Conservation (phyloP, 2,888 invertebrate genomes). For the Thalpophila matura region DNA sequence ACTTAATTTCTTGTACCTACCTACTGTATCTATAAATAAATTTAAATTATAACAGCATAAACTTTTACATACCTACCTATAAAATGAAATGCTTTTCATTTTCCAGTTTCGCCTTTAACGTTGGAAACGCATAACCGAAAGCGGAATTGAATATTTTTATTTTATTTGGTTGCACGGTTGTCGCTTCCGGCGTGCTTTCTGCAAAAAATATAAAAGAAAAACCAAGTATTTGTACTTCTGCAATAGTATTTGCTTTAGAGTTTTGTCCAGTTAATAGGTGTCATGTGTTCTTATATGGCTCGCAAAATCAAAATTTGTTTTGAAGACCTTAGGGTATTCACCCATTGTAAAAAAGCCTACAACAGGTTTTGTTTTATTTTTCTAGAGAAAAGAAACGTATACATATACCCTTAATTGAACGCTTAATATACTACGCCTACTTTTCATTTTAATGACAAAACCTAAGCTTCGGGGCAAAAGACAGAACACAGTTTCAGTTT, state of each 20-base stretch:
- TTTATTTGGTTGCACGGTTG: slow-evolving; percentile 17
- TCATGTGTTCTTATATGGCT: neutral
- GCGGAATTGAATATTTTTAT: slow-evolving; percentile 33
- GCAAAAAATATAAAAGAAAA: slow-evolving; percentile 25
- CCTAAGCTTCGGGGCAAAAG: too few species aligned
- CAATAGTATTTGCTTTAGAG: slow-evolving; percentile 3
- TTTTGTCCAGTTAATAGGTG: neutral
- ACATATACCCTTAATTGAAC: too few species aligned
- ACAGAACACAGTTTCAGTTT: too few species aligned
- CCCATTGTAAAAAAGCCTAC: neutral
- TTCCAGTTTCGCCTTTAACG: slow-evolving; percentile 29
- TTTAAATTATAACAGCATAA: too few species aligned
- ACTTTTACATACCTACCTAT: neutral
- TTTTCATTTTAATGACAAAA: too few species aligned
- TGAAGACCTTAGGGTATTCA: neutral
- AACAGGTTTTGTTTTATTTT: neutral
- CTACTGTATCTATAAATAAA: too few species aligned
- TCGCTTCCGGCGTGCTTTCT: slow-evolving; percentile 23
- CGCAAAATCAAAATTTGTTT: neutral
- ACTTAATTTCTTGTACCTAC: too few species aligned
- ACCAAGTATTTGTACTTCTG: slow-evolving; percentile 8
- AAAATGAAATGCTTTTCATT: slow-evolving; percentile 3
- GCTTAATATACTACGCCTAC: neutral
- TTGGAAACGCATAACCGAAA: slow-evolving; percentile 23
- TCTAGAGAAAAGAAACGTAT: too few species aligned